phyloP scores from a whole-genome alignment of 1,140 invertebrate species.

The Caenorhabditis inopinata region DNA sequence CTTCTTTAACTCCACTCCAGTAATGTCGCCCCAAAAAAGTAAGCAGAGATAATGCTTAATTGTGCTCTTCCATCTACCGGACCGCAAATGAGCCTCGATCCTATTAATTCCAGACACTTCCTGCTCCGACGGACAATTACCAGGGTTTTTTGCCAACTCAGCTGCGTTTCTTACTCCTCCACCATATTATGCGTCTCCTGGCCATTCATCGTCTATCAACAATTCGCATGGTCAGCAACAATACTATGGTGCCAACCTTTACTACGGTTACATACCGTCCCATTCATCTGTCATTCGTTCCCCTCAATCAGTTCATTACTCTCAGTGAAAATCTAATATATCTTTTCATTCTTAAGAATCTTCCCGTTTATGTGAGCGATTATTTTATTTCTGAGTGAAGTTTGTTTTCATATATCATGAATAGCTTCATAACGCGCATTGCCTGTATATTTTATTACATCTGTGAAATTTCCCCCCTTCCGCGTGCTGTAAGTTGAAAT shows the following conservation, averaged over 20 bases:
- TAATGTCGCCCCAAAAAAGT: background rate
- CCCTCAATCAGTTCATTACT: no score
- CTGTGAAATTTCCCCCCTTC: background rate
- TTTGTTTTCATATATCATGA: no score
- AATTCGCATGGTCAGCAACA: background rate
- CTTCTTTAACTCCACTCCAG: background rate
- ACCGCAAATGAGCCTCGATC: no score
- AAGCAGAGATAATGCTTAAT: no score
- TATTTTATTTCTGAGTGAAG: no score
- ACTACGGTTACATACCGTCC: background rate
- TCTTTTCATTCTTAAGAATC: no score
- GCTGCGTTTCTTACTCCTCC: background rate
- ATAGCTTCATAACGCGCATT: no score
- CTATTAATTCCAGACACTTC: no score
- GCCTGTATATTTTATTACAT: background rate
- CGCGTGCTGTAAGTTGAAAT: background rate
- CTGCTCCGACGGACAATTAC: background rate
- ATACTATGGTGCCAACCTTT: background rate
- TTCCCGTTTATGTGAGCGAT: no score
- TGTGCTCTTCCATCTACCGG: no score
- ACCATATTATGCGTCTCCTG: background rate
- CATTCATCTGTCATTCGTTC: background rate
- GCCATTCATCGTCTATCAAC: background rate
- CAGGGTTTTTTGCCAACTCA: background rate
- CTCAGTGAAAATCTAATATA: no score